Conservation (phyloP, 1,140 invertebrate genomes). For the Brachionus calyciflorus region DNA sequence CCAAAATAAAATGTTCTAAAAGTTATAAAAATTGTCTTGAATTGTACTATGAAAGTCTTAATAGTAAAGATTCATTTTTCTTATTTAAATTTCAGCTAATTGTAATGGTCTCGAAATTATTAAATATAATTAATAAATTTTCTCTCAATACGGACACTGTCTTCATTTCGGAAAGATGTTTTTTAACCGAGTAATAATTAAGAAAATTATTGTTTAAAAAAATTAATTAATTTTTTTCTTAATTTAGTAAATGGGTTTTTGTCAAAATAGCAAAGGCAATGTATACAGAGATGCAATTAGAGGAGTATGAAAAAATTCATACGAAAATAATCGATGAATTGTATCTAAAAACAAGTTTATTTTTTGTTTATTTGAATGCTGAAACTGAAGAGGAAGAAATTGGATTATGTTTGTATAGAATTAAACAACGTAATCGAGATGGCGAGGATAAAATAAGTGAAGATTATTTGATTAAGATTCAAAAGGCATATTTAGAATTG, state of each 20-base stretch:
- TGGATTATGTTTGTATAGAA: neutral
- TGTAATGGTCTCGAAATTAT: neutral
- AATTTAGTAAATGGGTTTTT: conserved; percentile 3
- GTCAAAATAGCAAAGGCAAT: neutral
- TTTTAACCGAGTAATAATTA: neutral
- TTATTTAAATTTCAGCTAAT: conserved; percentile 21
- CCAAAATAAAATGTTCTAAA: neutral
- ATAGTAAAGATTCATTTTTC: neutral
- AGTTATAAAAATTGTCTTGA: conserved; percentile 17
- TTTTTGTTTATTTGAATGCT: conserved; percentile 16
- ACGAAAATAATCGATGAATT: neutral
- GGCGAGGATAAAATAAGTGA: neutral
- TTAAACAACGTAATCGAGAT: neutral
- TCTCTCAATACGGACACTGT: neutral
- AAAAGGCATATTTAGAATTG: neutral
- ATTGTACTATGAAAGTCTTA: neutral
- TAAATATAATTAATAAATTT: conserved; percentile 9
- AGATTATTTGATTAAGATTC: neutral
- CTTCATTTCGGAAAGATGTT: neutral
- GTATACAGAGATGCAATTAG: neutral
- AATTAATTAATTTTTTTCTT: neutral
- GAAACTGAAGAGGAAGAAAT: conserved; percentile 1
- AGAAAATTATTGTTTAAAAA: neutral
- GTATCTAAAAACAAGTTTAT: neutral
- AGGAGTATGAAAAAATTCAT: neutral